phyloP scores from a whole-genome alignment of 1,140 invertebrate species.

The Dreissena polymorpha region DNA sequence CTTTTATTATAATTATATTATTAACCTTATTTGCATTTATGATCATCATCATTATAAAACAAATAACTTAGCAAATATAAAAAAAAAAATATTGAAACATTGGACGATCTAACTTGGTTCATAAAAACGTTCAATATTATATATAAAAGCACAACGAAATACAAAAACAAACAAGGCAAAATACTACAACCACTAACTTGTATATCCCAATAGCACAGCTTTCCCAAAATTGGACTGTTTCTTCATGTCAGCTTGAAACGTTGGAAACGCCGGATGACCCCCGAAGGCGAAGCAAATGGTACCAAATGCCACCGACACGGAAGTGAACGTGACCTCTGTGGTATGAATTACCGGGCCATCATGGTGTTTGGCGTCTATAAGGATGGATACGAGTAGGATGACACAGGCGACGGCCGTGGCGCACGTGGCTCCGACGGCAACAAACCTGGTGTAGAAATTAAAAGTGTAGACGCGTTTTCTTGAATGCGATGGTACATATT shows the following conservation, averaged over 20 bases:
- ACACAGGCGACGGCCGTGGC: conserved; percentile 73
- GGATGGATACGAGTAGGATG: conserved; percentile 64
- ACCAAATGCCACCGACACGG: conserved; percentile 78
- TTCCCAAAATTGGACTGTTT: conserved; percentile 77
- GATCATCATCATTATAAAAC: no score
- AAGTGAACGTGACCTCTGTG: conserved; percentile 56
- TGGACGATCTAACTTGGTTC: no score
- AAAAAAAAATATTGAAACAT: no score
- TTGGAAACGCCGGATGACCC: conserved; percentile 80
- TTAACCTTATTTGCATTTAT: no score
- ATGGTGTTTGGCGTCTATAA: conserved; percentile 42
- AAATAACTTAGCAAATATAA: no score
- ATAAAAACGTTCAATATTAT: no score
- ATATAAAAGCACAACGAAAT: conserved; percentile 66
- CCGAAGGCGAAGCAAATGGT: conserved; percentile 80
- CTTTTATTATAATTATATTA: no score
- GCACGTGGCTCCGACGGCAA: conserved; percentile 73
- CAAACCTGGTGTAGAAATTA: conserved; percentile 63
- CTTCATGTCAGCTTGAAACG: conserved; percentile 81
- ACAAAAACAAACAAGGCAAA: conserved; percentile 75
- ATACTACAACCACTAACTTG: conserved; percentile 65
- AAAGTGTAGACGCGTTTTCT: not conserved
- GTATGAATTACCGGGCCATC: conserved; percentile 51
- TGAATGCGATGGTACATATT: not conserved
- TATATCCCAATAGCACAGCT: conserved; percentile 77